Conservation (phyloP, 2,113 vertebrate species). For the Sander lucioperca region DNA sequence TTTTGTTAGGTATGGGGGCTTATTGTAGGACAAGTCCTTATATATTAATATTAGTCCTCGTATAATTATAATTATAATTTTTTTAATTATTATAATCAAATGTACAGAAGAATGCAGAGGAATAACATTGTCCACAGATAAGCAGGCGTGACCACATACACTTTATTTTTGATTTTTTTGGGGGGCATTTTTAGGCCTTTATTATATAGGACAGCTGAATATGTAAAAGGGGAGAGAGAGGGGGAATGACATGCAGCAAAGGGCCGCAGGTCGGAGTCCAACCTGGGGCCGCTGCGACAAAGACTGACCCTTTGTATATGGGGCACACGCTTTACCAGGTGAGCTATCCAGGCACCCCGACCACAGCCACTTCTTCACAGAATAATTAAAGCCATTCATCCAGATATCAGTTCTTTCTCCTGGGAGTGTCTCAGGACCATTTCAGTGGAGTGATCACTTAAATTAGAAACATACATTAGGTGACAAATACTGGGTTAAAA, state of each 20-base stretch:
- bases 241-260: too few species aligned
- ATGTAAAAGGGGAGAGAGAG: too few species aligned
- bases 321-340: too few species aligned
- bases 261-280: too few species aligned
- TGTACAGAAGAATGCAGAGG: not conserved
- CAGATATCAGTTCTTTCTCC: slow-evolving; percentile 33
- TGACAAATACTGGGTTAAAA: slow-evolving; percentile 30
- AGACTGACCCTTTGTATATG: too few species aligned
- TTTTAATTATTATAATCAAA: too few species aligned
- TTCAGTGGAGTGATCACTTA: slow-evolving; percentile 32
- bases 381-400: slow-evolving; percentile 57
- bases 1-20: not conserved
- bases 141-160: not conserved
- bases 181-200: too few species aligned
- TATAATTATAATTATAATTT: too few species aligned
- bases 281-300: too few species aligned
- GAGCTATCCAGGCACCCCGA: too few species aligned
- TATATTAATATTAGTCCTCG: not conserved
- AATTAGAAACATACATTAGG: slow-evolving; percentile 35
- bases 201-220: too few species aligned
- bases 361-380: slow-evolving; percentile 8
- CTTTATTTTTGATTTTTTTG: too few species aligned
- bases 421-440: slow-evolving; percentile 18
- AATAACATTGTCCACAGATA: slow-evolving; percentile 6
- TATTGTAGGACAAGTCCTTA: not conserved